Evolutionary conservation across 2,888 invertebrate species (phyloP).

Genomic region (Parascotia fuliginaria): DNA sequence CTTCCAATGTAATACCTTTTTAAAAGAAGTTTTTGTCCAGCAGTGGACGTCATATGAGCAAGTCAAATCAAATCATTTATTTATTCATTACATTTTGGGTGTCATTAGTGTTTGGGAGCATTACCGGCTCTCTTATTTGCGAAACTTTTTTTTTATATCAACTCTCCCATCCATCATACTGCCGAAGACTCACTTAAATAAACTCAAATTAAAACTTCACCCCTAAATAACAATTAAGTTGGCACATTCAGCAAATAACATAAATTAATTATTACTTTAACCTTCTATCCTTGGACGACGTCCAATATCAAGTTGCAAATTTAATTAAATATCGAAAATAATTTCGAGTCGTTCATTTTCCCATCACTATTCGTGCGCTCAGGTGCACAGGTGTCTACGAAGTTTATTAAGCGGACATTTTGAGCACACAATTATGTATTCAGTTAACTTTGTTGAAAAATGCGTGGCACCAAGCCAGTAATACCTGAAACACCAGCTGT

Average conservation of each 20-base stretch:
- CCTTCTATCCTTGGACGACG: background rate
- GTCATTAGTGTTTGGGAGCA: too few species aligned
- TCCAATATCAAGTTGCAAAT: background rate
- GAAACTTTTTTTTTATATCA: too few species aligned
- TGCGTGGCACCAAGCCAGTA: slow-evolving; percentile 9
- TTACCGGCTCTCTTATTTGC: too few species aligned
- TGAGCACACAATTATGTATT: slow-evolving; percentile 30
- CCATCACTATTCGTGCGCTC: slow-evolving; percentile 21
- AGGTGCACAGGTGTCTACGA: slow-evolving; percentile 41
- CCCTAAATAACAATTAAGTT: background rate
- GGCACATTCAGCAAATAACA: background rate
- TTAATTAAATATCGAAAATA: background rate
- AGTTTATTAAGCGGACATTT: slow-evolving; percentile 43
- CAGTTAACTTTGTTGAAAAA: slow-evolving; percentile 37
- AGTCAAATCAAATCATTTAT: too few species aligned
- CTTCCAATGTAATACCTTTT: too few species aligned
- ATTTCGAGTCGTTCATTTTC: background rate
- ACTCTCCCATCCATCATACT: too few species aligned
- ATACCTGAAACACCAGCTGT: background rate
- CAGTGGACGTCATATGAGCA: too few species aligned
- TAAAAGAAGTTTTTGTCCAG: too few species aligned
- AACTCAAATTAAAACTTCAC: too few species aligned
- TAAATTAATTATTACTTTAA: background rate
- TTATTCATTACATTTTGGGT: too few species aligned
- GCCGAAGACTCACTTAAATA: too few species aligned